These are phyloP conservation scores for Standfussiana lucernea DNA, from an alignment of 2,888 invertebrate genomes.

Conservation along the genomic window DNA sequence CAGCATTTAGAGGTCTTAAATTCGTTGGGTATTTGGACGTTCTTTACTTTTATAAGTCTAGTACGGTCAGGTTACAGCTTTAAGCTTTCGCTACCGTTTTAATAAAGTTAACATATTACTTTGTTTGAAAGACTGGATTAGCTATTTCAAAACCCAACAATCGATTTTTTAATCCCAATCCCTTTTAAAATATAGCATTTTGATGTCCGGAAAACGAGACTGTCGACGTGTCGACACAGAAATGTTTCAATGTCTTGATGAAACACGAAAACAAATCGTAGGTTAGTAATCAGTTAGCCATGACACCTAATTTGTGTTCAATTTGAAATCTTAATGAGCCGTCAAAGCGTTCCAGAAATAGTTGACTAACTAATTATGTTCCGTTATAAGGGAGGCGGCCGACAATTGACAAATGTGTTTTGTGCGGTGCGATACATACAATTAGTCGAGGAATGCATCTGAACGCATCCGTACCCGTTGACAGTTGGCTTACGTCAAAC, in stretches of 20 bases:
- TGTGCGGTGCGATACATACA: slow-evolving; percentile 86
- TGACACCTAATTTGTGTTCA: slow-evolving; percentile 90
- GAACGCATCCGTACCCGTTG: slow-evolving; percentile 80
- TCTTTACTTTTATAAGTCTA: neutral
- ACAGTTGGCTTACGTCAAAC: slow-evolving; percentile 78
- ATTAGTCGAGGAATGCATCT: slow-evolving; percentile 87
- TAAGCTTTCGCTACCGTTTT: neutral
- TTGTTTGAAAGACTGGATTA: slow-evolving; percentile 32
- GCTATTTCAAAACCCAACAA: slow-evolving; percentile 46
- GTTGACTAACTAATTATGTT: slow-evolving; percentile 86
- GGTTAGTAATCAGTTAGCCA: slow-evolving; percentile 86
- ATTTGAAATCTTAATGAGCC: slow-evolving; percentile 90
- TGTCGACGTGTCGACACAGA: slow-evolving; percentile 82
- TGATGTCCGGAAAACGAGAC: slow-evolving; percentile 88
- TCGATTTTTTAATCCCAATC: slow-evolving; percentile 55
- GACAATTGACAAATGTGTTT: slow-evolving; percentile 90
- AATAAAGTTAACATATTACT: neutral
- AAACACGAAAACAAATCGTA: slow-evolving; percentile 73
- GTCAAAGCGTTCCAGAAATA: slow-evolving; percentile 89
- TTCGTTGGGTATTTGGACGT: neutral
- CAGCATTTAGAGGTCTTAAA: neutral
- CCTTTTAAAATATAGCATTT: slow-evolving; percentile 82
- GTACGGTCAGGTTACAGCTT: neutral
- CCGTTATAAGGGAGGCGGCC: slow-evolving; percentile 81
- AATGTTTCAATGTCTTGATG: slow-evolving; percentile 81